Base-by-base conservation (phyloP, 2,113 vertebrate species). In the Oreocharis arfaki region DNA sequence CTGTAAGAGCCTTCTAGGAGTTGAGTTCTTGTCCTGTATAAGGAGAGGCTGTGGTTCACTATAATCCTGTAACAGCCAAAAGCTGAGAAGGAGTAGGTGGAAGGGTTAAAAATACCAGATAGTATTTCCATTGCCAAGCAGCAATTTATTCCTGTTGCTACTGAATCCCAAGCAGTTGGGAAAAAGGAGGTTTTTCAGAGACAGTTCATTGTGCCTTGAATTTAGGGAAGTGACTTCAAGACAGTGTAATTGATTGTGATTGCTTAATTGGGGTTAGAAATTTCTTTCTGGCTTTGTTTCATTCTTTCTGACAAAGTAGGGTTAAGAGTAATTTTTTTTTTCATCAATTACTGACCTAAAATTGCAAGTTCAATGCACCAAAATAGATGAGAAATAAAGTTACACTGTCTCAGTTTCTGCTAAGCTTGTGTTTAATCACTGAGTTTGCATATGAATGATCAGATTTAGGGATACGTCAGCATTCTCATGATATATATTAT, bases 51-150 rank as follows among this genome's bases (percentile, higher is more conserved):
- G 7, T 73, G 30, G 83, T 76, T 49, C 22, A n/a, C 32, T 32
- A 1, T 32, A 42, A n/a, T 42, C 17, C 78, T 53, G 56, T 37
- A 80, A 57, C 2, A 86, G 39, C 22, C 26, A 69, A 44, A 80
- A 86, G 3, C 39, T 65, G 23, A 46, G 26, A 28, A 47, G 15
- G n/a, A n/a, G 10, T 53, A 32, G 0, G 0, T 42, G 5, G 6
- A 68, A 55, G 26, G 24, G 27, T 70, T 56, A 87, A 82, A 91
- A 89, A 22, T 70, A 6, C 23, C 32, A 37, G 27, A 7, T 5
- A 50, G 18, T 35, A 28, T 74, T 88, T 90, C 64, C 24, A 39
- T 47, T 76, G 42, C 33, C 30, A 84, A 52, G 12, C 6, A 91
- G 33, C 16, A 60, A 37, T 60, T 84, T 71, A 44, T 79, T 84